These are phyloP conservation scores for Dermolepida albohirtum DNA, from an alignment of 2,888 invertebrate genomes.

Conservation along the genomic window DNA sequence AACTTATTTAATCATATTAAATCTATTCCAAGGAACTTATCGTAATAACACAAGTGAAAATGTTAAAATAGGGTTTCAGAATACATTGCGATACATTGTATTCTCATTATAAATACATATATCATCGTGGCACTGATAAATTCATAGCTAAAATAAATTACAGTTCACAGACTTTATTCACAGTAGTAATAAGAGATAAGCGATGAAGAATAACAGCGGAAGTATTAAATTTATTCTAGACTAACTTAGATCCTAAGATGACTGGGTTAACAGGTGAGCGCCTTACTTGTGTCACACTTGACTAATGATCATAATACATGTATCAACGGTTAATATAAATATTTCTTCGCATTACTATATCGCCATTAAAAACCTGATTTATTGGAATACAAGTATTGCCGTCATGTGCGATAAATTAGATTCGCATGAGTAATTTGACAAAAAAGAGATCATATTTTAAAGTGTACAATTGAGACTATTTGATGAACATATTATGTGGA, in stretches of 20 bases:
- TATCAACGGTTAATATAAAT: constrained; percentile 42
- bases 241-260: constrained; percentile 23
- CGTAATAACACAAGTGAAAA: neutral
- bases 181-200: constrained; percentile 25
- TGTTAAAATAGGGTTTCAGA: neutral
- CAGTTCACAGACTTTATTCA: constrained; percentile 22
- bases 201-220: constrained; percentile 22
- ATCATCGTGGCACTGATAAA: constrained; percentile 25
- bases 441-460: constrained; percentile 10
- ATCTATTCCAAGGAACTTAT: too few species aligned
- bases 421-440: constrained; percentile 2
- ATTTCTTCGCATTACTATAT: constrained; percentile 42
- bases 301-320: constrained; percentile 42
- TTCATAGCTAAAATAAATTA: constrained; percentile 27
- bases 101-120: neutral
- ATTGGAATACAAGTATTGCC: constrained; percentile 19
- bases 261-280: constrained; percentile 41
- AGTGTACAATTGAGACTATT: constrained; percentile 3
- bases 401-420: constrained; percentile 25
- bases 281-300: constrained; percentile 42
- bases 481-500: neutral
- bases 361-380: constrained; percentile 43
- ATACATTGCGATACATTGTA: constrained; percentile 2
- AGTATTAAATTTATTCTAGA: constrained; percentile 21
- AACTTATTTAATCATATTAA: too few species aligned